A percentile compares a stretch with the other conserved stretches of the same genome.
Conservation (phyloP, 2,888 invertebrate genomes). For the Campoletis raptor region DNA sequence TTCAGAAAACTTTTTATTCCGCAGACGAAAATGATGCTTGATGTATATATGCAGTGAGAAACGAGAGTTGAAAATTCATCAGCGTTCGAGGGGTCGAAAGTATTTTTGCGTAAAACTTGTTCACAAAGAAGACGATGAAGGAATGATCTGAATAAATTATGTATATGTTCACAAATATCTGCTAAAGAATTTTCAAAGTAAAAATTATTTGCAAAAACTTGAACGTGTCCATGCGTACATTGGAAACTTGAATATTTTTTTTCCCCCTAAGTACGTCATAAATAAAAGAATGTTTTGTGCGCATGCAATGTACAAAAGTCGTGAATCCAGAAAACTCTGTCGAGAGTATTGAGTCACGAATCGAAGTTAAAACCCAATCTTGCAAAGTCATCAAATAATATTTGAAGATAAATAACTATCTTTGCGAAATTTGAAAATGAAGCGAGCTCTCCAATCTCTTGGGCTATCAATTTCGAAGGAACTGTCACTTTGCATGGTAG, state of each 20-base stretch:
- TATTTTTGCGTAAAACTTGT: constrained; percentile 31
- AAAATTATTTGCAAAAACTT: constrained; percentile 1
- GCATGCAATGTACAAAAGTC: background rate
- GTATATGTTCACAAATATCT: constrained; percentile 1
- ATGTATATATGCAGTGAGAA: constrained; percentile 16
- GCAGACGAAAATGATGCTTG: constrained; percentile 40
- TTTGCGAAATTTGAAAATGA: background rate
- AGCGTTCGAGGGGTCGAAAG: constrained; percentile 43
- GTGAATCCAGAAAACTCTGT: background rate
- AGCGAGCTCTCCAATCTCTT: background rate
- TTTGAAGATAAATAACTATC: background rate
- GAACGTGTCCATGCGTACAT: constrained; percentile 5
- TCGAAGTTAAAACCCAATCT: background rate
- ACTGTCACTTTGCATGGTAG: background rate
- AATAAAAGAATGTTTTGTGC: background rate
- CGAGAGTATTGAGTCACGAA: background rate
- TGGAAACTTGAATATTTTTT: background rate
- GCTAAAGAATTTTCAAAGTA: constrained; percentile 20
- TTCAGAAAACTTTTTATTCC: constrained; percentile 52
- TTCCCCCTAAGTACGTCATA: background rate
- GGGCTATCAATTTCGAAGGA: background rate
- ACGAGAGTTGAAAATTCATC: constrained; percentile 55
- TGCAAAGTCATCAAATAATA: background rate
- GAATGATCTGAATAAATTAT: constrained; percentile 25
- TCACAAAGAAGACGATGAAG: constrained; percentile 18